phyloP scores from a whole-genome alignment of 2,888 invertebrate species.

The Petrophora chlorosata region DNA sequence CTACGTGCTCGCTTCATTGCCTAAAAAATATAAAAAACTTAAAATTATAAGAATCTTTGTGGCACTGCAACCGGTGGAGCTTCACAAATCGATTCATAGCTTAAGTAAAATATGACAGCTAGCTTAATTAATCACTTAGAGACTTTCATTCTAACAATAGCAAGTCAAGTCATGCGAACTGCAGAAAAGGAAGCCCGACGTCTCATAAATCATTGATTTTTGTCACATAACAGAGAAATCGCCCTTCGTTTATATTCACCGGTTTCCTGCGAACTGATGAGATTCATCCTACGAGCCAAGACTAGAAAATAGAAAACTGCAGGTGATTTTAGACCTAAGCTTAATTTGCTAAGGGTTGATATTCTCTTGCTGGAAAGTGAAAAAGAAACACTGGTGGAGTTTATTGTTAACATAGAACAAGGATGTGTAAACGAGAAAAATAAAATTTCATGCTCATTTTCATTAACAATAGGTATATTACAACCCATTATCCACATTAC shows the following conservation, averaged over 20 bases:
- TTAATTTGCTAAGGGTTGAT: no score
- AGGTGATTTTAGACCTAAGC: conserved; percentile 12
- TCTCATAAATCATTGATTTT: conserved; percentile 34
- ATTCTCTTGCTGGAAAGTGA: not conserved
- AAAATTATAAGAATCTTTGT: no score
- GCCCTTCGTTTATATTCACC: conserved; percentile 29
- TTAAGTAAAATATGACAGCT: no score
- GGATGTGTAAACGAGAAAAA: not conserved
- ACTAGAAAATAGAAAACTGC: conserved; percentile 16
- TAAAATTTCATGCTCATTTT: no score
- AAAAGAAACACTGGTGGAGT: conserved; percentile 1
- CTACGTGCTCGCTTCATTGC: no score
- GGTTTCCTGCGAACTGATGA: conserved; percentile 20
- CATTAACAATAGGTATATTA: no score
- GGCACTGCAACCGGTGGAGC: no score
- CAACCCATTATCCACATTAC: no score
- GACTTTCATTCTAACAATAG: conserved; percentile 12
- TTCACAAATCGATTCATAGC: no score
- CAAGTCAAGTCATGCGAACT: conserved; percentile 11
- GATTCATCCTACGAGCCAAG: conserved; percentile 35
- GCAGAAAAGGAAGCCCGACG: conserved; percentile 19
- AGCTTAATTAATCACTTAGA: no score
- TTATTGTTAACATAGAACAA: no score
- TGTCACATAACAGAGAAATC: conserved; percentile 38
- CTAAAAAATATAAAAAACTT: no score